These are phyloP conservation scores for Phainopepla nitens DNA, from an alignment of 2,113 vertebrate species.

Conservation along the genomic window DNA sequence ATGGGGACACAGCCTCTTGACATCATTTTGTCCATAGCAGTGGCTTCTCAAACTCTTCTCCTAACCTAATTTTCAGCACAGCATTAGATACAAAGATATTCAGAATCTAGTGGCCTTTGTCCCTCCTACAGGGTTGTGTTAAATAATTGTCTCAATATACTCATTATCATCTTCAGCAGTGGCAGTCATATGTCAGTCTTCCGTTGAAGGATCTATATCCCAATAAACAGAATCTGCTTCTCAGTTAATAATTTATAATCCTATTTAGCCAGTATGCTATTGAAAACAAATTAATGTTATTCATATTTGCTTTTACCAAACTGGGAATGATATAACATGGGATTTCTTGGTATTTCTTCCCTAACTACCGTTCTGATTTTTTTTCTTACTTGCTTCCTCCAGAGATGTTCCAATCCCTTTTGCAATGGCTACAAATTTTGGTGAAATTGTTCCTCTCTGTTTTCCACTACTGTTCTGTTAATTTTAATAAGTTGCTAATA, in stretches of 20 bases:
- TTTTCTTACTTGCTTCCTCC: background rate
- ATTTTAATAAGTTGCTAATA: background rate
- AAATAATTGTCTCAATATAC: background rate
- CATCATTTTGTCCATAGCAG: rapidly evolving
- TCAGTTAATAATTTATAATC: background rate
- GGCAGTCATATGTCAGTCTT: background rate
- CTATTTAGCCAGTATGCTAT: background rate
- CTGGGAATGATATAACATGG: background rate
- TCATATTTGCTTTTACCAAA: background rate
- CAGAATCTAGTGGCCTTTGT: background rate
- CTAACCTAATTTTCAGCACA: background rate
- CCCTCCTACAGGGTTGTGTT: background rate
- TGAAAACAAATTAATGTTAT: background rate
- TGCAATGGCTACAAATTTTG: background rate
- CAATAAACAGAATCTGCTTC: background rate
- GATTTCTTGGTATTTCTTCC: background rate
- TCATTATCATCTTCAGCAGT: background rate
- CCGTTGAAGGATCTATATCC: background rate
- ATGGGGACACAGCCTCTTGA: background rate
- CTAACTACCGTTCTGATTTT: background rate
- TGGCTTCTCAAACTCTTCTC: background rate
- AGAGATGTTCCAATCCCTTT: background rate
- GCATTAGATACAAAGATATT: background rate
- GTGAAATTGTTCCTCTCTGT: background rate
- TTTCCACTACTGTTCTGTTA: background rate